These are phyloP conservation scores for Babyrousa celebensis DNA, from an alignment of 2,797 vertebrate species.

Conservation along the genomic window DNA sequence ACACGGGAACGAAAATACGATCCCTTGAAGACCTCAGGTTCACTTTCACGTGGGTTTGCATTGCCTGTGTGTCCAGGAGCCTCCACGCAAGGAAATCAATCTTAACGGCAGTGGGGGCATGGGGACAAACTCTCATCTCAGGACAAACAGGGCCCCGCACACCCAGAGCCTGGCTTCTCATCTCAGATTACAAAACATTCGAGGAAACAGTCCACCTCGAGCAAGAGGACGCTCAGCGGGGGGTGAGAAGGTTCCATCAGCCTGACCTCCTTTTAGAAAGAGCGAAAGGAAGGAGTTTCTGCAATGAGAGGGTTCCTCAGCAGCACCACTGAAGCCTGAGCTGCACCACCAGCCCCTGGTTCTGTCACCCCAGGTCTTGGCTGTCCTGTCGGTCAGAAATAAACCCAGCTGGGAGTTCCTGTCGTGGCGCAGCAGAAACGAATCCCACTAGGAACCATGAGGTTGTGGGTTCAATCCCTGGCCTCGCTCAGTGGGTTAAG, in stretches of 20 bases:
- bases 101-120: background rate
- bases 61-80: background rate
- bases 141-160: background rate
- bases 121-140: background rate
- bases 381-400: background rate
- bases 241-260: background rate
- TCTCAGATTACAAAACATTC: background rate
- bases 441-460: too few relatives aligned
- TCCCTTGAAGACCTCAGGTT: background rate
- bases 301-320: background rate
- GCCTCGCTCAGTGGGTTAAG: too few relatives aligned
- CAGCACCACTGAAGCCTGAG: background rate
- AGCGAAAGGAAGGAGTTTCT: background rate
- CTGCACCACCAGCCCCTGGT: background rate
- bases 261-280: background rate
- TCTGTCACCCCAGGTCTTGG: background rate
- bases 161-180: background rate
- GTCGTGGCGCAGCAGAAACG: too few relatives aligned
- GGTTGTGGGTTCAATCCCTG: too few relatives aligned
- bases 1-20: background rate
- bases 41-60: background rate
- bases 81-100: background rate
- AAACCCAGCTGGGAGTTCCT: background rate
- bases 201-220: background rate
- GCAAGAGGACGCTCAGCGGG: background rate